These are phyloP conservation scores for Beaufortia kweichowensis DNA, from an alignment of 2,113 vertebrate genomes.

Conservation along the genomic window DNA sequence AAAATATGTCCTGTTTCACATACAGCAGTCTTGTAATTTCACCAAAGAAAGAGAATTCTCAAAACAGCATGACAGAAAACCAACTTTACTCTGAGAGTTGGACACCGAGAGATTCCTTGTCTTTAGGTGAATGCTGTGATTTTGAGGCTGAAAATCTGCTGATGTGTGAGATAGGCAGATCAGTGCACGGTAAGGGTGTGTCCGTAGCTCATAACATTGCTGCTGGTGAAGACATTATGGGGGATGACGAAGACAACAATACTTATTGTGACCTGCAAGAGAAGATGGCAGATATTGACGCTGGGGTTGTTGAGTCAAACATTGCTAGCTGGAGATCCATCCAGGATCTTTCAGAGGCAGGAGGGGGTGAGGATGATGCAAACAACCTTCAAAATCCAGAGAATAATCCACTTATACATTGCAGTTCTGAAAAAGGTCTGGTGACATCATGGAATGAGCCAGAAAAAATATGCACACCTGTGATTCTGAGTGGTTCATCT, in stretches of 20 bases:
- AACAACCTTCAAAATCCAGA: slow-evolving; percentile 71
- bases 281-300: slow-evolving; percentile 61
- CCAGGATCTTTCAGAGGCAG: slow-evolving; percentile 75
- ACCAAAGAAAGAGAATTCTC: slow-evolving; percentile 80
- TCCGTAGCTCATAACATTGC: slow-evolving; percentile 59
- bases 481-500: slow-evolving; percentile 56
- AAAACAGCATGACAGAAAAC: slow-evolving; percentile 62
- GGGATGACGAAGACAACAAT: slow-evolving; percentile 71
- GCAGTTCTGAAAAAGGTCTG: slow-evolving; percentile 52
- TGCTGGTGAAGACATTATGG: slow-evolving; percentile 58
- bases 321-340: slow-evolving; percentile 71
- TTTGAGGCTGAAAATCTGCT: slow-evolving; percentile 71
- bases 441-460: slow-evolving; percentile 61
- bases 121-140: slow-evolving; percentile 67
- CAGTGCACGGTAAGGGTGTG: slow-evolving; percentile 57
- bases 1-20: slow-evolving; percentile 62
- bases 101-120: slow-evolving; percentile 57
- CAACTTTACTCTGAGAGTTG: slow-evolving; percentile 51
- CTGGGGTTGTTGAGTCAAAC: slow-evolving; percentile 68
- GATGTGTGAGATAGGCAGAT: slow-evolving; percentile 66
- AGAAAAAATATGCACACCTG: slow-evolving; percentile 57
- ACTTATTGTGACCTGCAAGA: slow-evolving; percentile 59
- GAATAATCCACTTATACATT: slow-evolving; percentile 53
- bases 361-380: slow-evolving; percentile 72
- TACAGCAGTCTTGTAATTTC: slow-evolving; percentile 75